Conservation (phyloP, 2,113 vertebrate genomes). For the Sterrhoptilus dennistouni region DNA sequence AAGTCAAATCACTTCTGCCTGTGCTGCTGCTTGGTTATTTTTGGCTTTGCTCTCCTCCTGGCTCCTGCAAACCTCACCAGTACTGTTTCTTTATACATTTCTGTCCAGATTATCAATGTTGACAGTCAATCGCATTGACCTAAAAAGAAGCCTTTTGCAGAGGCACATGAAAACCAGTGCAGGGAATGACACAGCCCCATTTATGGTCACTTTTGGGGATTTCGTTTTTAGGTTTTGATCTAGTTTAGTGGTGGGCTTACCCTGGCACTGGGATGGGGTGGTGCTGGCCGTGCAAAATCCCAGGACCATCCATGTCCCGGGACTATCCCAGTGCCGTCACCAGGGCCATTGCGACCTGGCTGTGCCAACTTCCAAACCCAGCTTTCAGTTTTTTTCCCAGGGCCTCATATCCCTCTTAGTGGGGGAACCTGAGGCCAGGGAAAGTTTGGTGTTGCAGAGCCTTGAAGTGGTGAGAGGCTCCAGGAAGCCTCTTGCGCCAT, state of each 20-base stretch:
- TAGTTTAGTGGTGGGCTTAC: background rate
- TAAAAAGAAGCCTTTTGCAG: background rate
- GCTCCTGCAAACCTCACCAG: background rate
- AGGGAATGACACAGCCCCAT: accelerated
- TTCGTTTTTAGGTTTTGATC: background rate
- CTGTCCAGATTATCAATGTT: background rate
- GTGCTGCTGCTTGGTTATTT: background rate
- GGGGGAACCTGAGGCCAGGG: accelerated
- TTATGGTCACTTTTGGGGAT: background rate
- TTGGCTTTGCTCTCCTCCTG: background rate
- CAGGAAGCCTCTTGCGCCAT: background rate
- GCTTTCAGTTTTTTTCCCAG: background rate
- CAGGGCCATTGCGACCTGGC: accelerated
- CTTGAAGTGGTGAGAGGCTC: background rate
- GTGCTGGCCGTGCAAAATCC: accelerated
- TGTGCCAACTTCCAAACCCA: background rate
- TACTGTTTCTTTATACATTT: background rate
- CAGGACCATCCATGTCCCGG: background rate
- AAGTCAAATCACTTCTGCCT: background rate
- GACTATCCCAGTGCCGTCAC: background rate
- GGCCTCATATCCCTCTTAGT: background rate
- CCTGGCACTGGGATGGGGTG: background rate
- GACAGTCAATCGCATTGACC: accelerated
- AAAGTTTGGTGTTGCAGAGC: background rate
- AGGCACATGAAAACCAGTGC: background rate